These are phyloP conservation scores for Agapornis canus DNA, from an alignment of 2,797 vertebrate genomes.

Conservation along the genomic window DNA sequence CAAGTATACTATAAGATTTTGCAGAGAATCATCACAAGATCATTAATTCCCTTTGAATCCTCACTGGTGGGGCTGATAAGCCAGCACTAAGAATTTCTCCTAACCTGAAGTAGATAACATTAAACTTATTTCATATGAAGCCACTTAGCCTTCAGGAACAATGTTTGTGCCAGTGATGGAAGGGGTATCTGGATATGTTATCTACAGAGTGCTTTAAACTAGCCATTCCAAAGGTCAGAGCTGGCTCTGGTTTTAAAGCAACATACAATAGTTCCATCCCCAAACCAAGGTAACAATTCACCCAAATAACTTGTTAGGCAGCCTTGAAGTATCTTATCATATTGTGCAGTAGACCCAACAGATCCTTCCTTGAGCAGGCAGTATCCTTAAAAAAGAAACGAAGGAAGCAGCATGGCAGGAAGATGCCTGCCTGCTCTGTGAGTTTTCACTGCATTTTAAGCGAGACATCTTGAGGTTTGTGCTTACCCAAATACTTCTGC, in stretches of 20 bases:
- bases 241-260: background rate
- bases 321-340: background rate
- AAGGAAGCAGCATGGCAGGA: slow-evolving; percentile 39
- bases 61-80: background rate
- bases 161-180: background rate
- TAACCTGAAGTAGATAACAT: background rate
- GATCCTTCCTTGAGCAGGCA: slow-evolving; percentile 9
- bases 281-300: background rate
- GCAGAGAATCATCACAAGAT: rapidly evolving
- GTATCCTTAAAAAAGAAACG: background rate
- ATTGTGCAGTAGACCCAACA: background rate
- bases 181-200: rapidly evolving
- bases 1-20: background rate
- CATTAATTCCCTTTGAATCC: background rate
- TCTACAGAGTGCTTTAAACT: background rate
- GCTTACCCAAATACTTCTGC: slow-evolving; percentile 66
- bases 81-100: background rate
- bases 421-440: slow-evolving; percentile 11
- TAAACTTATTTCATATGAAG: background rate
- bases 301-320: background rate
- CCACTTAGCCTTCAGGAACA: background rate
- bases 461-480: slow-evolving; percentile 59
- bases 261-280: background rate
- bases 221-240: background rate
- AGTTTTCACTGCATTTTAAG: slow-evolving; percentile 57